Evolutionary conservation across 1,140 invertebrate genomes (phyloP), one percentile per base, ranked within the genome.

Genomic region (Microvelia longipes): DNA sequence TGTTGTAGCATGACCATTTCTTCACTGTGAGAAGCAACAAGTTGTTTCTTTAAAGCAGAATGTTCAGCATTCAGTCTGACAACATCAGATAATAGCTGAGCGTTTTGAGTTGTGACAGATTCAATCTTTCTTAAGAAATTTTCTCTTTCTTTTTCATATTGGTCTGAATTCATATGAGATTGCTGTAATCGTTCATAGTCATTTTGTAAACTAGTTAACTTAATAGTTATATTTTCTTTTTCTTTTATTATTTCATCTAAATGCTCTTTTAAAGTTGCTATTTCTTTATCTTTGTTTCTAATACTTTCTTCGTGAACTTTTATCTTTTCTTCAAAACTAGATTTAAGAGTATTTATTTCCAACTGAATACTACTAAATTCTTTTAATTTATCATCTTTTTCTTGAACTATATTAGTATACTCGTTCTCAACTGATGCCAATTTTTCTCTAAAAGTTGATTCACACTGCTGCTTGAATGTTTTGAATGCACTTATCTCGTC

Each of bases 401-500:
- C 60, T 27, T 63, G 13, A 14, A 70, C 27, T 19, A 71, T 14
- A 5, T 62, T 65, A 65, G n/a, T 24, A 24, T 61, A 65, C 35
- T 68, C 68, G 11, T 66, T 29, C 24, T 68, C 62, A 19, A 73
- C 62, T 62, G 2, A 28, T 35, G 25, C 29, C 28, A 66, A 19
- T 2, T 26, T 69, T 63, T 66, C 13, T 68, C 66, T 70, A 61
- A 70, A 50, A 5, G 2, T 25, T 50, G 25, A n/a, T 19, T 68
- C 24, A 50, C 29, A 14, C 5, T 19, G 24, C 26, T 19, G 19
- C 24, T 62, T 27, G 2, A 28, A 27, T 65, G 28, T 28, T 13
- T 62, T 69, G 15, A 65, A 24, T n/a, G 19, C 29, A 65, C 15
- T 69, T 14, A 72, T 60, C 24, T 70, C 35, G 30, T 67, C 69